Evolutionary conservation across 1,140 invertebrate genomes (phyloP), one percentile per base, ranked within the genome.

Genomic region (Idris sp.): DNA sequence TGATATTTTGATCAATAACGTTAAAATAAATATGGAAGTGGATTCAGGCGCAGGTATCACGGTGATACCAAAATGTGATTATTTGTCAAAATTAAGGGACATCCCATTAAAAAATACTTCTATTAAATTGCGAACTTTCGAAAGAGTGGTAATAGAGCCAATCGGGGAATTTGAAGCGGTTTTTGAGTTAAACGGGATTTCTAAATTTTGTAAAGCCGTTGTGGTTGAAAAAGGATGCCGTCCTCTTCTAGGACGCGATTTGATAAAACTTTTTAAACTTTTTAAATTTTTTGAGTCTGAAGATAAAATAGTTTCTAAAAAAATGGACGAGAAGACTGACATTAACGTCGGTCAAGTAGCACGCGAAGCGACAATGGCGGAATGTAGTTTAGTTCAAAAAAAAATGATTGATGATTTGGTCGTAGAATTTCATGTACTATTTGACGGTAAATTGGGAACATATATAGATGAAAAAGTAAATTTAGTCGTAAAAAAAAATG

Each of bases 401-500:
- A n/a, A n/a, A n/a, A n/a, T n/a, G n/a, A n/a, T 35, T 4, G 13
- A 35, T 14, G 13, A 14, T 4, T 14, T 35, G n/a, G 2, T 35
- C 3, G 10, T 5, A 13, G 33, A 35, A 4, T 35, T 13, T 14
- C 8, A 10, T 14, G 11, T 4, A 2, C 11, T 35, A 4, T 35
- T 35, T n/a, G 33, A 35, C 4, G 13, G n/a, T 2, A 14, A 35
- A 14, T 15, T 35, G 4, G 33, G 10, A 2, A 4, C 10, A 1
- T 35, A 13, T 3, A 35, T 2, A 3, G n/a, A 4, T 13, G 15
- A 35, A 59, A 40, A 58, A 65, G 33, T 46, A 69, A 6, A 14
- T 65, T 9, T 31, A 4, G 4, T 2, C 5, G 11, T 86, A 7
- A 80, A 80, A 61, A 28, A 79, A 26, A 56, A 78, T 1, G 25